Evolutionary conservation across 2,797 vertebrate genomes (phyloP), one percentile per base, ranked within the genome.

Genomic region (Melopsittacus undulatus): DNA sequence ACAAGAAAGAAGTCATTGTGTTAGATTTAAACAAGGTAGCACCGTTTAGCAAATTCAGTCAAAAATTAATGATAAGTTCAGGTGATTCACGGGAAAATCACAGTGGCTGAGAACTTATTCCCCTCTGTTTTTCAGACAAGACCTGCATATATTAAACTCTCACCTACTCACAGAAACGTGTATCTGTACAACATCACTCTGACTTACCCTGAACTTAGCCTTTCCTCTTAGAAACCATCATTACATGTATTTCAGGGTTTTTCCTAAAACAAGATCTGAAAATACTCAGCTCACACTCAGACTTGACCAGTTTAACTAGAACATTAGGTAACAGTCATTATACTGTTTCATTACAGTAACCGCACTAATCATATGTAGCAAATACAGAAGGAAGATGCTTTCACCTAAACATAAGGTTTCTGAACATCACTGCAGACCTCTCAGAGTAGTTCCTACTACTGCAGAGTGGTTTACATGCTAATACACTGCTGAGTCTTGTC

Each of bases 351-450:
- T 52, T 32, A 68, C n/a, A 7, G 43, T 51, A 19, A 13, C 18
- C 1, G 6, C 19, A 34, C 17, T 74, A 32, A 56, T 38, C 3
- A 0, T 7, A 79, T 2, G 1, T 3, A 83, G 34, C 19, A 43
- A 62, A 63, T 40, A 32, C 8, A 51, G 16, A 13, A 51, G 70
- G 26, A 72, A 79, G 42, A 52, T 19, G 13, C 13, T 52, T 49
- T 46, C 38, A 49, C 9, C 13, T n/a, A 75, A 40, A 49, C 14
- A 11, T n/a, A 72, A 43, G 19, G 21, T 19, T 83, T 80, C 63
- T 68, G 24, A 83, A 32, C 29, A 63, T 38, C 54, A 13, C 0
- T 54, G 36, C 42, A n/a, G 22, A 57, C 18, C 11, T 51, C 61
- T 49, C 40, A 19, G 26, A 91, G n/a, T 5, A 74, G 17, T 11